Conservation (phyloP, 2,113 vertebrate species). For the Corydoras maculifer region DNA sequence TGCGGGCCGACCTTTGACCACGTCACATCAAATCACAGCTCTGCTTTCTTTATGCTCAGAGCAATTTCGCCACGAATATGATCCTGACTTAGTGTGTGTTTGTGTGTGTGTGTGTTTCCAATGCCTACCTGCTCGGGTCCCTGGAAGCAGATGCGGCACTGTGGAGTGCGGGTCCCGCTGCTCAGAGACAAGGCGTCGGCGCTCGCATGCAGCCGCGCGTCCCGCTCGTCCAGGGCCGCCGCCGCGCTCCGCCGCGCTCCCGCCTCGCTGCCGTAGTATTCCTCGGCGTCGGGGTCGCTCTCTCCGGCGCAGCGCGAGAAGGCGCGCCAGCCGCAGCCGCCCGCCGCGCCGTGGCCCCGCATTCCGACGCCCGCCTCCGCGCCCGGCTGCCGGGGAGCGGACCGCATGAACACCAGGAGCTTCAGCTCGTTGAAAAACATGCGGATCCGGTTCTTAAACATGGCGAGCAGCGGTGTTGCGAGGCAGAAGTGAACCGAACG, state of each 20-base stretch:
- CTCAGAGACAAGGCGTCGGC: conserved; percentile 70
- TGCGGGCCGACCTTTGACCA: neutral
- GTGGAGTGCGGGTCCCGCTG: conserved; percentile 82
- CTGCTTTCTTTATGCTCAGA: no score
- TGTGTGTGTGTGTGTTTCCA: no score
- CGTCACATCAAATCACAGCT: neutral
- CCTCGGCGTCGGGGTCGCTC: conserved; percentile 68
- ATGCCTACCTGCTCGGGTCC: conserved; percentile 80
- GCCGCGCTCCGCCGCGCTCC: conserved; percentile 73
- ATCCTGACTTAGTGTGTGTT: no score
- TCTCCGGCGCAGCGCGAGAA: conserved; percentile 70
- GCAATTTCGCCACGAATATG: no score
- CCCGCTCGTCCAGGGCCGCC: conserved; percentile 70
- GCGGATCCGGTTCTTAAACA: conserved; percentile 95
- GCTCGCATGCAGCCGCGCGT: conserved; percentile 13
- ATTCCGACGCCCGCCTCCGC: conserved; percentile 68
- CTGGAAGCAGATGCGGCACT: conserved; percentile 91
- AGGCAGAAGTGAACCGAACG: conserved; percentile 13
- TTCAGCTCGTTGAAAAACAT: conserved; percentile 96
- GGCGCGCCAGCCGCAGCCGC: conserved; percentile 83
- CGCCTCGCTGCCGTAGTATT: conserved; percentile 78
- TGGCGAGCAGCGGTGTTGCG: conserved; percentile 63
- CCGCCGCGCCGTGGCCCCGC: conserved; percentile 71
- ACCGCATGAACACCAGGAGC: conserved; percentile 89
- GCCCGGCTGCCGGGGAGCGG: conserved; percentile 75